Base-by-base conservation (phyloP, 2,113 vertebrate genomes). In the Alouatta palliata region DNA sequence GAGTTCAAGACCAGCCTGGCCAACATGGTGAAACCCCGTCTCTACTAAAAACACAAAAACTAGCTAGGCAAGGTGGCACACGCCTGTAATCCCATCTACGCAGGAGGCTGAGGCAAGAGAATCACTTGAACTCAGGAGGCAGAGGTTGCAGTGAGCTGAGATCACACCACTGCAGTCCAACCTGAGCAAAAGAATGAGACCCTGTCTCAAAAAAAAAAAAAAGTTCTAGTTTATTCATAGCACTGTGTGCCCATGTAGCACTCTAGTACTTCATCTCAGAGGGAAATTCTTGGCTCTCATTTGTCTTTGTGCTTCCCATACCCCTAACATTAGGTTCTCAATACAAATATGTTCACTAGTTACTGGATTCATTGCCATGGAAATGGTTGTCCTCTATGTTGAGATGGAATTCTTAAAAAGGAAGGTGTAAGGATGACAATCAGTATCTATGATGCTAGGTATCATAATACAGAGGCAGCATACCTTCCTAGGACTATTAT, bases 231-330 rank as follows among this genome's bases (percentile, higher is more conserved):
- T 30, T 64, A 64, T 81, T 71, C 13, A 5, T 0, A 20, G 49
- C 19, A n/a, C 10, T 2, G 0, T 2, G 17, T 49, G 35, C 30
- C 56, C 13, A 2, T 6, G 1, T 0, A 19, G 23, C 3, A 35
- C 40, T 89, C 66, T 1, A 2, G n/a, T 7, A 21, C 35, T 43
- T 93, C 25, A 30, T 19, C 37, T 6, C 71, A n/a, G 23, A 49
- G 70, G 52, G 20, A 6, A 25, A 61, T 49, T 70, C 30, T 52
- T 85, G 66, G 32, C 70, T 87, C 19, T 75, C 27, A 64, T 5
- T 93, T 1, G 25, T 66, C 30, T 61, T 23, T 84, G 32, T 45
- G 27, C 49, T 32, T 10, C 54, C 45, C 32, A 45, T 58, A 16
- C 9, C 32, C 84, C 49, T 5, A 58, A 25, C 49, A 25, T 91